Conservation (phyloP, 1,140 invertebrate species). For the Brachionus manjavacas region DNA sequence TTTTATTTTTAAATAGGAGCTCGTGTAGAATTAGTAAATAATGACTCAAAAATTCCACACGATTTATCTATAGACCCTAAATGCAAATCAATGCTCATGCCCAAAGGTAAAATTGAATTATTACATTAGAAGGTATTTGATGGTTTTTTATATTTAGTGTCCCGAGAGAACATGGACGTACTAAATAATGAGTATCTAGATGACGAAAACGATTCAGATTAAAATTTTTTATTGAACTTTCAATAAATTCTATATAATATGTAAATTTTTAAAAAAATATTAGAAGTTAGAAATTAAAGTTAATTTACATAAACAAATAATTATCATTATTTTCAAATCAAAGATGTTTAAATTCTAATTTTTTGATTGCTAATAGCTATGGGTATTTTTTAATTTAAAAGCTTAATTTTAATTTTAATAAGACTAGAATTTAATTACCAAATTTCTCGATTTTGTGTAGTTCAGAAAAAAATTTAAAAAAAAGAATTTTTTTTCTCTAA, state of each 20-base stretch:
- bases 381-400: too few species aligned
- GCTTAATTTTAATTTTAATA: too few species aligned
- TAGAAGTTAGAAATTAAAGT: too few species aligned
- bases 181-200: conserved; percentile 8
- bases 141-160: neutral
- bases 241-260: neutral
- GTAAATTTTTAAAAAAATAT: too few species aligned
- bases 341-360: too few species aligned
- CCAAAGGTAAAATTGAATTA: neutral
- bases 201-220: conserved; percentile 30
- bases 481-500: too few species aligned
- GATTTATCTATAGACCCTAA: neutral
- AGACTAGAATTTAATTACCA: too few species aligned
- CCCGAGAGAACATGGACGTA: neutral
- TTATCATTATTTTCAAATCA: too few species aligned
- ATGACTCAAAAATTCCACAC: neutral
- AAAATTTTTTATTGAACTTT: neutral
- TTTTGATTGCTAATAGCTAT: too few species aligned
- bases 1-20: neutral
- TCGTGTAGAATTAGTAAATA: neutral
- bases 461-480: too few species aligned
- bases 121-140: neutral
- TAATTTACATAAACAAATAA: too few species aligned
- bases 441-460: too few species aligned
- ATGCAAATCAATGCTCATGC: neutral